A percentile compares a stretch with the other conserved stretches of the same genome.
phyloP scores from a whole-genome alignment of 2,113 vertebrate species.

The Myxocyprinus asiaticus region DNA sequence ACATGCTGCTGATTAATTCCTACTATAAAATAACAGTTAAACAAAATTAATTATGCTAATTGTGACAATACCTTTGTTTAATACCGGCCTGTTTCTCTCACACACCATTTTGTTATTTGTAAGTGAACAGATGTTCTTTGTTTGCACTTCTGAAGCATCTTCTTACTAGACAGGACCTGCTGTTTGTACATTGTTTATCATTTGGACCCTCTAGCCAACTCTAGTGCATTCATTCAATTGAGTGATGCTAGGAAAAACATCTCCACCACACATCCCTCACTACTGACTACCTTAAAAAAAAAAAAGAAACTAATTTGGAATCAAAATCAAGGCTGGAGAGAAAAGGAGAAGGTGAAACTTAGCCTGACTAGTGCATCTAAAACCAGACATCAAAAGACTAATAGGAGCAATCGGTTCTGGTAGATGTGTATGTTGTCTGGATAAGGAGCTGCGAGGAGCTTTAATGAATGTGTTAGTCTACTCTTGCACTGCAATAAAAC shows the following conservation, averaged over 20 bases:
- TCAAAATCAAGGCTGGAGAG: constrained; percentile 3
- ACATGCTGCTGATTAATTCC: too few relatives aligned
- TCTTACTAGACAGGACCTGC: constrained; percentile 35
- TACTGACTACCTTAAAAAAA: constrained; percentile 3
- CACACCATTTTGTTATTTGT: constrained; percentile 54
- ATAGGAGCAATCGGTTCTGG: not conserved
- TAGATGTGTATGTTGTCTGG: not conserved
- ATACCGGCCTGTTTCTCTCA: constrained; percentile 33
- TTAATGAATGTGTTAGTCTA: not conserved
- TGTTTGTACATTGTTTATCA: constrained; percentile 67
- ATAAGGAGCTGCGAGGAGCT: not conserved
- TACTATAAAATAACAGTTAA: too few relatives aligned
- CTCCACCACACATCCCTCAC: not conserved
- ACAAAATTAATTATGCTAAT: too few relatives aligned
- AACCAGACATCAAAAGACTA: constrained; percentile 7
- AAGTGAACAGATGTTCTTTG: constrained; percentile 48
- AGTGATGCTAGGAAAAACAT: not conserved
- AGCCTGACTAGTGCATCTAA: not conserved
- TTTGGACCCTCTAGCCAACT: constrained; percentile 49
- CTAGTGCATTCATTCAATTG: constrained; percentile 38
- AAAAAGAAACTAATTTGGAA: constrained; percentile 6
- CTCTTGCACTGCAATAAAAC: not conserved
- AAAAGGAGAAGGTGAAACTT: too few relatives aligned
- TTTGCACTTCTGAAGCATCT: constrained; percentile 54
- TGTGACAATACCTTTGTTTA: not conserved